phyloP scores from a whole-genome alignment of 2,113 vertebrate species.

The Xiphophorus hellerii region DNA sequence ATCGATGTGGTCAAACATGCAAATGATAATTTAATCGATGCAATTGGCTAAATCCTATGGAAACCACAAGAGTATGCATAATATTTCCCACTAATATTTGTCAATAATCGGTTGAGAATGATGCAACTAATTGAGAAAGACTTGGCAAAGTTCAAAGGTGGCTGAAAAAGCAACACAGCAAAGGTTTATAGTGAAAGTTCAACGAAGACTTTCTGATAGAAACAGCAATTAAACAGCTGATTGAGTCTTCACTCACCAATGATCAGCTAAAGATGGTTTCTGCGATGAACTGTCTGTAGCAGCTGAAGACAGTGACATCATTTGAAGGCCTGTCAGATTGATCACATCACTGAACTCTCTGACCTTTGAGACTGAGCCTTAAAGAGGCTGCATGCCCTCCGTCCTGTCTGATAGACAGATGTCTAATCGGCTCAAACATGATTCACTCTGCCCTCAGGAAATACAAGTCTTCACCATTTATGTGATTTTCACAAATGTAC shows the following conservation, averaged over 20 bases:
- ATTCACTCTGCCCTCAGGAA: constrained; percentile 43
- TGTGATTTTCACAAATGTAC: constrained; percentile 1
- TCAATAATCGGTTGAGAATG: no score
- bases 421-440: constrained; percentile 39
- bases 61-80: no score
- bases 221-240: constrained; percentile 29
- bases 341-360: constrained; percentile 62
- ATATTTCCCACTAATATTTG: no score
- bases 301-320: constrained; percentile 35
- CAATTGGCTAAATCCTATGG: no score
- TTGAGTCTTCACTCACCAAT: constrained; percentile 32
- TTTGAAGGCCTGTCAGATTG: constrained; percentile 50
- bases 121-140: background rate
- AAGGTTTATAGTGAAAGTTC: background rate
- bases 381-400: constrained; percentile 40
- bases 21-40: no score
- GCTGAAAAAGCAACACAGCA: background rate
- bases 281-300: constrained; percentile 2
- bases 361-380: constrained; percentile 62
- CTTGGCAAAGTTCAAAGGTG: background rate
- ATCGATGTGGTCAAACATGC: no score
- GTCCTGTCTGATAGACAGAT: constrained; percentile 33
- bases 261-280: constrained; percentile 5
- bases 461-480: background rate
- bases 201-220: constrained; percentile 9